Evolutionary conservation across 1,140 invertebrate species (phyloP), one percentile per base, ranked within the genome.

Genomic region (Anastrepha ludens): DNA sequence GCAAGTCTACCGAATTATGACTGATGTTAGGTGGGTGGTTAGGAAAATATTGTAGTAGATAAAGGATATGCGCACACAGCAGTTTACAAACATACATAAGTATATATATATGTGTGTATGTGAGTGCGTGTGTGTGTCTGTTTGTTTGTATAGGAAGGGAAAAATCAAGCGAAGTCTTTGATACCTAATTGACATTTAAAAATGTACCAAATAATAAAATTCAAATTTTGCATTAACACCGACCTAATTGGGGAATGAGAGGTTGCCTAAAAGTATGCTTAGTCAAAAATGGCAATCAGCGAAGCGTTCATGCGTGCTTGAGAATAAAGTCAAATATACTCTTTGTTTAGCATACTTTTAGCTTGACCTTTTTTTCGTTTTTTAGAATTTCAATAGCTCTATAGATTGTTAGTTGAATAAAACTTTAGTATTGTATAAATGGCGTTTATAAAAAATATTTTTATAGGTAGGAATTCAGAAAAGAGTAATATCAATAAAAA

Each of bases 1-100:
- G 96, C 88, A 96, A 94, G 90, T 95, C 95, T 93, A 95, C 96
- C 94, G 95, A 95, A 94, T 96, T 96, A 94, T 95, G 95, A 94
- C 95, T 95, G 94, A 90, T 78, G 44, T 81, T 85, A 87, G 60
- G 47, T n/a, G 50, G 81, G 20, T 67, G 29, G 86, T 87, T 85
- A 58, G 65, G 87, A 81, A 50, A 81, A 81, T 55, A 55, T 55
- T 55, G 50, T 81, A 81, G 74, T 81, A 81, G 74, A 81, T 81
- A 81, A 81, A 81, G 74, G 74, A 81, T 55, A 81, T 74, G 67
- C 67, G 67, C 67, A 74, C 67, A 74, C 67, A 74, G 67, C 67
- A 74, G 41, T 44, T 74, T 81, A 55, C 44, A 55, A 55, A 81
- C 74, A 81, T 81, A 81, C 74, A 81, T 81, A 50, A 41, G 44